Percentiles rank a stretch among this genome's conserved stretches.
phyloP scores from a whole-genome alignment of 2,797 vertebrate genomes.

The Aphelocoma californica region DNA sequence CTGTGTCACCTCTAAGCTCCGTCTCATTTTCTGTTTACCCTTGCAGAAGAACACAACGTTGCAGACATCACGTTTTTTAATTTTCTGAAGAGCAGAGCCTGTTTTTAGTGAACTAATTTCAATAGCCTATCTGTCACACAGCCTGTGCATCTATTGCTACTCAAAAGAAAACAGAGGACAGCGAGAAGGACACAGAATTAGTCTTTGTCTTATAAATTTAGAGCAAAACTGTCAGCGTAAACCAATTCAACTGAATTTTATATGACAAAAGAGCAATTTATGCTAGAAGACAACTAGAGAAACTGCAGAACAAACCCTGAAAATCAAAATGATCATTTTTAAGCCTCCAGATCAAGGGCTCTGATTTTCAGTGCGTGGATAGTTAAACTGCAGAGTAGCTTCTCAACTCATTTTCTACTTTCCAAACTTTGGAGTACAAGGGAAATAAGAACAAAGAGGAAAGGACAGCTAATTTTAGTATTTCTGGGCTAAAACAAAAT shows the following conservation, averaged over 20 bases:
- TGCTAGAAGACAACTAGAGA: not conserved
- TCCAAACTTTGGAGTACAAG: not conserved
- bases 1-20: constrained; percentile 45
- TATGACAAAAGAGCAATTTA: not conserved
- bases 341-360: not conserved
- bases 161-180: constrained; percentile 33
- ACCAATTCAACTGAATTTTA: not conserved
- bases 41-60: constrained; percentile 25
- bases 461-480: constrained; percentile 41
- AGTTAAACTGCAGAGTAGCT: not conserved
- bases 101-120: constrained; percentile 40
- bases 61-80: constrained; percentile 1
- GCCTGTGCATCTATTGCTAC: not conserved
- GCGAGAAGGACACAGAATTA: not conserved
- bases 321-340: not conserved
- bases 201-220: not conserved
- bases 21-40: constrained; percentile 29
- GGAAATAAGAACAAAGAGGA: constrained; percentile 32
- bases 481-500: constrained; percentile 26
- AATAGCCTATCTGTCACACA: constrained; percentile 9
- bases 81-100: constrained; percentile 35
- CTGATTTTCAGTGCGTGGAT: not conserved
- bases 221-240: not conserved
- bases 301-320: not conserved
- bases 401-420: constrained; percentile 7